Base-by-base conservation (phyloP, 2,888 invertebrate species). In the Caenorhabditis sp. region DNA sequence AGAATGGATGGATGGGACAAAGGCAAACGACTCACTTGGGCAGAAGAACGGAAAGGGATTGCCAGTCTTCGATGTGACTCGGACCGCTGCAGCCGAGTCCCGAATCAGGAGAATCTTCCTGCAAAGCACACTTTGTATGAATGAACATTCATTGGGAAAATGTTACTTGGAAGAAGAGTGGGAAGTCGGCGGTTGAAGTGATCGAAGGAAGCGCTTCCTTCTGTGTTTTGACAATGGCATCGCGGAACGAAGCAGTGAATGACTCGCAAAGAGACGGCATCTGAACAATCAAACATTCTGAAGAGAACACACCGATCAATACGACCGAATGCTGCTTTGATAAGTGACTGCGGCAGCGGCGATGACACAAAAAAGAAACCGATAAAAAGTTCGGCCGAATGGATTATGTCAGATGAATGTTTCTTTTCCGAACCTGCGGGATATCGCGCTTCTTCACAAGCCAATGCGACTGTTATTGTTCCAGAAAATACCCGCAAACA, bases 51-150 rank as follows among this genome's bases (percentile, higher is more conserved):
- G 94, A 94, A 58, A 96, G 91, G 0, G 95, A 95, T 86, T 95
- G 94, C 96, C 96, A 96, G 90, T 96, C 96, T 89, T 93, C 93
- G 8, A 96, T 93, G 89, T 95, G 95, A 15, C 79, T 71, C 9
- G 89, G 89, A 7, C 89, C 89, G 41, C 82, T 80, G 52, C 87
- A 86, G 9, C 88, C 88, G 22, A 89, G 79, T 11, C 89, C 89
- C 9, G 88, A 88, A 61, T 89, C 89, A 11, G 85, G 82, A 39
- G 80, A 68, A 61, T 76, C 76, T 65, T 68, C 59, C 53, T 65
- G 50, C 15, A 56, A 56, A 56, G 11, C 46, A n/a, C 20, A 20
- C 15, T n/a, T n/a, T n/a, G n/a, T n/a, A n/a, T n/a, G n/a, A n/a
- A n/a, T n/a, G n/a, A n/a, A n/a, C n/a, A n/a, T n/a, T 20, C 11